Base-by-base conservation (phyloP, 2,888 invertebrate species). In the Sinhomidia bicolor region DNA sequence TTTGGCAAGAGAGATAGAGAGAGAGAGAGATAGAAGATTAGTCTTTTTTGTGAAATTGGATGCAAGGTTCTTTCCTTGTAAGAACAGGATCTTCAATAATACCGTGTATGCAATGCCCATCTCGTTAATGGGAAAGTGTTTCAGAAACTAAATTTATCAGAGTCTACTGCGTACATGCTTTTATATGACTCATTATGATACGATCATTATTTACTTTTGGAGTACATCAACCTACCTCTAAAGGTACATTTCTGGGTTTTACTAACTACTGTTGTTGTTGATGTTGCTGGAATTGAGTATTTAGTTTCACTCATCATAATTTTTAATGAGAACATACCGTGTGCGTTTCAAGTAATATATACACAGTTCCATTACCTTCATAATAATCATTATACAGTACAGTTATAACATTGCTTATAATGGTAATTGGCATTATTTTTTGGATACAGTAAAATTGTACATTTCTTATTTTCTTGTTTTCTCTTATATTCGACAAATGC, bases 121-220 rank as follows among this genome's bases (percentile, higher is more conserved):
- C 41, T 20, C 17, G 57, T 36, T 68, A 68, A 68, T 68, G 36
- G 36, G 17, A 0, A 36, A 68, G 68, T 68, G 4, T 62, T 68
- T 36, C 68, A 68, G 32, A 17, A 68, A 68, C n/a, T 36, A 32
- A 9, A 14, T 36, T 68, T 68, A 68, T 62, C 68, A 68, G 32
- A 68, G 29, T 9, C 41, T n/a, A n/a, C n/a, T n/a, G n/a, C n/a
- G n/a, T n/a, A n/a, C 29, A 65, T 1, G 17, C 20, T 68, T 68
- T 62, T 57, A 51, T 5, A 41, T 7, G 41, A 4, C 5, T 7
- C 9, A 41, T 41, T 41, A 51, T n/a, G 14, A 51, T 3, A 10
- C 12, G 3, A 57, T 57, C 20, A 12, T 51, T n/a, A n/a, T n/a
- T n/a, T n/a, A n/a, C n/a, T n/a, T n/a, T n/a, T n/a, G n/a, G n/a